Evolutionary conservation across 2,888 invertebrate genomes (phyloP), one percentile per base, ranked within the genome.

Genomic region (Catocala fraxini): DNA sequence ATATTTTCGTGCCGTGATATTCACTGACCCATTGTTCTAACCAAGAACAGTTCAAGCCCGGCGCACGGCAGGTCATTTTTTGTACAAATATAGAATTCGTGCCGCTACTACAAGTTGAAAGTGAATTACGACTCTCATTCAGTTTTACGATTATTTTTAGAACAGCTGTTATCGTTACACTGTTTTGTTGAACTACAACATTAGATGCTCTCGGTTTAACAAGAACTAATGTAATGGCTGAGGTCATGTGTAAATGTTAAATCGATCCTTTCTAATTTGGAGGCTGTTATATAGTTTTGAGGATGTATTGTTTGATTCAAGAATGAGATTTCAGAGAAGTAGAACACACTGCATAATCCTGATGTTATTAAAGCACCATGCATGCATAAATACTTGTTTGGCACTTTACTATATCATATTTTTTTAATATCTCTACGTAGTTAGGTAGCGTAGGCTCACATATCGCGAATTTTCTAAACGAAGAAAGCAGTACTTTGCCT

Each of bases 181-280:
- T 39, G 9, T 39, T 6, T 39, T 7, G 9, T 39, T 39, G 35
- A 39, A 39, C 35, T 9, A 7, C 35, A 39, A 6, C 6, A 6
- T 39, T 39, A 39, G 35, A 39, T 39, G 35, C 7, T 7, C 35
- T 39, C 7, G 35, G 35, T 6, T 39, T 7, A 39, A 39, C 35
- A 7, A 7, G 35, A 39, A 39, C 35, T 9, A 9, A 39, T 39
- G 9, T 39, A 39, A 39, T 39, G 35, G 35, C 7, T 39, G 35
- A 39, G 35, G 35, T 39, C 35, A 9, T 39, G 35, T 39, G 7
- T 39, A 39, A 67, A 63, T 57, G 55, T 52, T 75, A 51, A 70
- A 48, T 25, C 52, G 52, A 57, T 65, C 73, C 73, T 72, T 69
- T 75, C 69, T 75, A 71, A 69, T 68, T 68, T 62, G 65, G 65